Percentiles rank a stretch among this genome's conserved stretches.
phyloP scores from a whole-genome alignment of 64 coral and sea anemone genomes.

The Porites australiensis region DNA sequence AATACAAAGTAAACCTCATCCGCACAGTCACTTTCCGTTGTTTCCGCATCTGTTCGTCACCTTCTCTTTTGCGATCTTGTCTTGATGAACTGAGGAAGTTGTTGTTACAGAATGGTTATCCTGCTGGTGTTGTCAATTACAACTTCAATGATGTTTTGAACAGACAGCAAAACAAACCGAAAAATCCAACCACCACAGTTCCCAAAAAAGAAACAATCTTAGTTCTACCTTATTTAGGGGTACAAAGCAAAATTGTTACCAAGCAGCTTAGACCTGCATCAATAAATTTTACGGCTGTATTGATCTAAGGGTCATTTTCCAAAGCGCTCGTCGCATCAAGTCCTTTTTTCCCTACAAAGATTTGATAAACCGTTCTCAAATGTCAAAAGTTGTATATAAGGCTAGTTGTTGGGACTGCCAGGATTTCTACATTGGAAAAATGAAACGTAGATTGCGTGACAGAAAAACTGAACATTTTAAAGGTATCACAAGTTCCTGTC shows the following conservation, averaged over 20 bases:
- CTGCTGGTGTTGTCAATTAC: constrained; percentile 30
- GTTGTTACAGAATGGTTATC: constrained; percentile 23
- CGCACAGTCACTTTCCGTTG: constrained; percentile 13
- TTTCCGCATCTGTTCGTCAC: constrained; percentile 29
- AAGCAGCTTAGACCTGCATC: not conserved
- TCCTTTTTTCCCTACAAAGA: constrained; percentile 48
- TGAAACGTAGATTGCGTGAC: no score
- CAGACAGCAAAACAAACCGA: constrained; percentile 30
- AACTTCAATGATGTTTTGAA: constrained; percentile 56
- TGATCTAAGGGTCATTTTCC: constrained; percentile 22
- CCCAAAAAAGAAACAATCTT: constrained; percentile 49
- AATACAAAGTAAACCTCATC: constrained; percentile 41
- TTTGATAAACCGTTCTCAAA: not conserved
- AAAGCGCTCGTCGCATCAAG: no score
- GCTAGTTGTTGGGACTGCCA: no score
- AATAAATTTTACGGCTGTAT: constrained; percentile 47
- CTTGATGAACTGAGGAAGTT: constrained; percentile 20
- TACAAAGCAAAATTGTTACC: no score
- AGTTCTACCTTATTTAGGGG: constrained; percentile 22
- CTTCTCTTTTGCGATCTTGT: not conserved
- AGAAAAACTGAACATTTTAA: no score
- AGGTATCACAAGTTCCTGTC: not conserved
- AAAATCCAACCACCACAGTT: constrained; percentile 17
- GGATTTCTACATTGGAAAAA: no score
- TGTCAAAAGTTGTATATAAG: no score